A percentile compares a stretch with the other conserved stretches of the same genome.
These are phyloP conservation scores for Mesoclemmys tuberculata DNA, from an alignment of 2,113 vertebrate species.

Conservation along the genomic window DNA sequence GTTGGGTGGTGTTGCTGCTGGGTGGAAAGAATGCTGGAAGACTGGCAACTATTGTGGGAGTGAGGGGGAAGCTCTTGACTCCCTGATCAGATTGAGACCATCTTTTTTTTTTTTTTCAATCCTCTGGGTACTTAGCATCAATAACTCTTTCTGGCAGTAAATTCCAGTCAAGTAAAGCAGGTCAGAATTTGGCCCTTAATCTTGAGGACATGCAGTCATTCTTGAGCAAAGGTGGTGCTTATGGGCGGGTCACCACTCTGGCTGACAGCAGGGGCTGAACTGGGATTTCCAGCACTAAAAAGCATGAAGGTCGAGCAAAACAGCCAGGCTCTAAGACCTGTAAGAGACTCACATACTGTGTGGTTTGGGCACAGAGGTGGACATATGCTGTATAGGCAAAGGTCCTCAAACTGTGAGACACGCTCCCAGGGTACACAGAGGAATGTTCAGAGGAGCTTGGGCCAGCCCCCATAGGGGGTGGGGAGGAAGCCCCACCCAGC, in stretches of 20 bases:
- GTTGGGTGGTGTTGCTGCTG: background rate
- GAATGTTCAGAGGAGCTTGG: no score
- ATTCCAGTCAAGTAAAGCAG: background rate
- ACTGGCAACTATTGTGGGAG: background rate
- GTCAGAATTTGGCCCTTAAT: background rate
- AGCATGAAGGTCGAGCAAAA: background rate
- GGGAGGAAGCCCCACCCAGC: no score
- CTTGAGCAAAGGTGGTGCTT: background rate
- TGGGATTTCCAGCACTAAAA: background rate
- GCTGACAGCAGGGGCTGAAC: background rate
- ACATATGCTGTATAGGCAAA: background rate
- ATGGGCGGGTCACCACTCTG: background rate
- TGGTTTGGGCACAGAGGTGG: background rate
- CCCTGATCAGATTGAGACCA: background rate
- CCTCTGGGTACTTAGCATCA: background rate
- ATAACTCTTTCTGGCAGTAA: background rate
- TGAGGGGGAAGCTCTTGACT: background rate
- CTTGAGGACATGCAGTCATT: background rate
- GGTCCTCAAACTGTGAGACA: no score
- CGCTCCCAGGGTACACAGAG: no score
- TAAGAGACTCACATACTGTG: rapidly evolving
- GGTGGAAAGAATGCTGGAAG: background rate
- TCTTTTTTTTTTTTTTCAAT: background rate
- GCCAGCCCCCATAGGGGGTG: no score
- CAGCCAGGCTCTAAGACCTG: background rate